Evolutionary conservation across 92 coral and sea anemone genomes (phyloP).

Genomic region (Paramuricea clavata): DNA sequence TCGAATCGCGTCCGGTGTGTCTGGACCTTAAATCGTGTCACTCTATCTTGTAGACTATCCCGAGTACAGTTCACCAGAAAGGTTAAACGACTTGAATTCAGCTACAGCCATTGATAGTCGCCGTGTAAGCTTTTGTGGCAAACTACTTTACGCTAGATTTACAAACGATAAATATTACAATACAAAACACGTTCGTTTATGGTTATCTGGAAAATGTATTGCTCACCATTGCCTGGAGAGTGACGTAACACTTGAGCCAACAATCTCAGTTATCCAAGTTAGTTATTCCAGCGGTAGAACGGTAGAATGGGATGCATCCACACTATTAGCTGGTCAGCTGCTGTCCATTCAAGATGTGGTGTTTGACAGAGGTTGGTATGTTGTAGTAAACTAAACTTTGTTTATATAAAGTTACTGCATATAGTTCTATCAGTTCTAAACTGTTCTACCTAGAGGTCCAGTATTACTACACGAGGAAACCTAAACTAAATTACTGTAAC

Average conservation of each 20-base stretch:
- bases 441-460: no score
- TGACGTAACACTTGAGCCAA: not conserved
- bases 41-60: not conserved
- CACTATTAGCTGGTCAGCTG: conserved; percentile 27
- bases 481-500: no score
- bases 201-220: not conserved
- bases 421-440: no score
- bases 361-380: conserved; percentile 32
- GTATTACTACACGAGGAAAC: no score
- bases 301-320: conserved; percentile 20
- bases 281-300: conserved; percentile 11
- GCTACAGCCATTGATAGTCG: not conserved
- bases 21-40: no score
- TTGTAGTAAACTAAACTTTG: not conserved
- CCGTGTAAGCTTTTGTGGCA: conserved; percentile 29
- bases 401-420: no score
- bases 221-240: not conserved
- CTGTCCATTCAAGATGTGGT: conserved; percentile 26
- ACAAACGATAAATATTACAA: conserved; percentile 12
- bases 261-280: conserved; percentile 31
- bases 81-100: not conserved
- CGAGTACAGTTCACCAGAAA: not conserved
- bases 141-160: conserved; percentile 19
- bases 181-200: conserved; percentile 9
- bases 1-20: no score